phyloP scores from a whole-genome alignment of 2,113 vertebrate species.

The Dicrurus megarhynchus region DNA sequence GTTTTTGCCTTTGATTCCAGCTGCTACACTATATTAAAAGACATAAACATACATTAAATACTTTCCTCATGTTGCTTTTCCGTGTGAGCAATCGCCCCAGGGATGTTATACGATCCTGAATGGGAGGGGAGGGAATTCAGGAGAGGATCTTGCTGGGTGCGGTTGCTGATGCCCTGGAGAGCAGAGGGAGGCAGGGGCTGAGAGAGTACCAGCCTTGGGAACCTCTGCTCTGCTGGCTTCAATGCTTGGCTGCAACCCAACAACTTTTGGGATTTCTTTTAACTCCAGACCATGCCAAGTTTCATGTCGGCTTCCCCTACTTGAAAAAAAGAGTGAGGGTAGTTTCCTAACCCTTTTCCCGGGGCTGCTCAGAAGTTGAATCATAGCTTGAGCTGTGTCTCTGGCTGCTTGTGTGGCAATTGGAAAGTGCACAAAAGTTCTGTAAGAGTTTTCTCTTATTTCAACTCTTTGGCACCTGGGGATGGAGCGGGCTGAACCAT shows the following conservation, averaged over 20 bases:
- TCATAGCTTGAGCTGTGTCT: not conserved
- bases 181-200: not conserved
- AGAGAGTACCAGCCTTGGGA: not conserved
- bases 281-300: not conserved
- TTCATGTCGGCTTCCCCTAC: not conserved
- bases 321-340: not conserved
- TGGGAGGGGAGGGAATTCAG: not conserved
- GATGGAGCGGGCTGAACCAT: not conserved
- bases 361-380: not conserved
- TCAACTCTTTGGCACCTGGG: not conserved
- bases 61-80: slow-evolving; percentile 44
- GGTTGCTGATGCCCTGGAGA: not conserved
- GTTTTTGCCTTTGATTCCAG: slow-evolving; percentile 21
- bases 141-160: not conserved
- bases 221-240: not conserved
- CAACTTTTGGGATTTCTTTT: not conserved
- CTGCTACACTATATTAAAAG: slow-evolving; percentile 44
- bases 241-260: not conserved
- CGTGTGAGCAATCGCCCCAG: not conserved
- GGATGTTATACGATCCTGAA: not conserved
- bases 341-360: not conserved
- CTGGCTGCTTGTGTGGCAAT: not conserved
- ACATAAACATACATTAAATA: slow-evolving; percentile 45
- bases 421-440: not conserved
- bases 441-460: not conserved